Evolutionary conservation across 1,140 invertebrate genomes (phyloP).

Genomic region (Drosophila parabipectinata): DNA sequence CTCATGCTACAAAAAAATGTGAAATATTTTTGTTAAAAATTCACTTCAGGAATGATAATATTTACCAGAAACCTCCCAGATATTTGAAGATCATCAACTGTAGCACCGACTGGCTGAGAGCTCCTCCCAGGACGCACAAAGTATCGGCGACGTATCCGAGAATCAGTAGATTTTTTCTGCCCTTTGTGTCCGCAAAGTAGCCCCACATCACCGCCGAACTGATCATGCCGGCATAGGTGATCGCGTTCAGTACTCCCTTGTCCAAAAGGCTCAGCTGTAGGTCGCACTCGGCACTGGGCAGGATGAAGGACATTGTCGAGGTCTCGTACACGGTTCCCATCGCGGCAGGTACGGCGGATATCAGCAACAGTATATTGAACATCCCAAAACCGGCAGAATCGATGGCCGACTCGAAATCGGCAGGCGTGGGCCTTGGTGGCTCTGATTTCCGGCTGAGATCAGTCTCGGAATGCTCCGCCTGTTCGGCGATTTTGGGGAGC

Average conservation of each 20-base stretch:
- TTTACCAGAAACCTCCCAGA: slow-evolving; percentile 90
- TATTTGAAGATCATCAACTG: slow-evolving; percentile 90
- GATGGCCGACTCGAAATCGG: slow-evolving; percentile 88
- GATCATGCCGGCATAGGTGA: slow-evolving; percentile 87
- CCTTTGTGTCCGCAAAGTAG: slow-evolving; percentile 90
- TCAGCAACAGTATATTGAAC: slow-evolving; percentile 88
- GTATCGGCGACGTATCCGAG: slow-evolving; percentile 89
- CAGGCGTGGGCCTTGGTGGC: slow-evolving; percentile 40
- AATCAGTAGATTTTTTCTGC: slow-evolving; percentile 88
- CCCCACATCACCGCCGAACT: slow-evolving; percentile 92
- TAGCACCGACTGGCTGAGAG: slow-evolving; percentile 89
- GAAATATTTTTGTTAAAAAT: background rate
- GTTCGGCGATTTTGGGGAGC: slow-evolving; percentile 18
- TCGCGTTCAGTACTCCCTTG: slow-evolving; percentile 89
- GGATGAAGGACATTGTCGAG: slow-evolving; percentile 88
- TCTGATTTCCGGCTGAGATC: slow-evolving; percentile 3
- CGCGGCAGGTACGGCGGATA: slow-evolving; percentile 87
- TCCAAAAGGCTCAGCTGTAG: slow-evolving; percentile 87
- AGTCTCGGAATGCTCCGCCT: background rate
- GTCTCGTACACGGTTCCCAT: slow-evolving; percentile 88
- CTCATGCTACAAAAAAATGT: slow-evolving; percentile 86
- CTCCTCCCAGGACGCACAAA: slow-evolving; percentile 87
- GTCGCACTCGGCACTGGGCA: slow-evolving; percentile 90
- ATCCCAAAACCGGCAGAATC: slow-evolving; percentile 87
- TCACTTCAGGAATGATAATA: slow-evolving; percentile 40